These are phyloP conservation scores for Halcyon leucocephala DNA, from an alignment of 2,797 vertebrate species.

Conservation along the genomic window DNA sequence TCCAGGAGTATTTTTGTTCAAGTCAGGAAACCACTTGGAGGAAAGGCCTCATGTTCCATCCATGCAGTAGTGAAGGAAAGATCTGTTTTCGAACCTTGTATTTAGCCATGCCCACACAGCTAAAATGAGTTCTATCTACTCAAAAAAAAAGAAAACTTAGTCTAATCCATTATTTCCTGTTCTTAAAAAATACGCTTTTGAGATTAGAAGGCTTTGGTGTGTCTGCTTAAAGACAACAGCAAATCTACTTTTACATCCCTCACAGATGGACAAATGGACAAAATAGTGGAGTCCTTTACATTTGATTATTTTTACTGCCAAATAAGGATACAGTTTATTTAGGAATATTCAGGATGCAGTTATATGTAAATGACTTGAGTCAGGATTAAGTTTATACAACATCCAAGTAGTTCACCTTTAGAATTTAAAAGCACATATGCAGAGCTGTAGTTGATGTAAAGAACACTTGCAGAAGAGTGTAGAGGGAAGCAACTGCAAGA, in stretches of 20 bases:
- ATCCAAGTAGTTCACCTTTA: background rate
- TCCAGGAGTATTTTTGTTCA: background rate
- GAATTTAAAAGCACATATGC: background rate
- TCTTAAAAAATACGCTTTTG: background rate
- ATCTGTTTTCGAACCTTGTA: background rate
- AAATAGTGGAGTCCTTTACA: background rate
- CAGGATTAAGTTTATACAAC: background rate
- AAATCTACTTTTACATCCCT: background rate
- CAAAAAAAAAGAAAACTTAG: background rate
- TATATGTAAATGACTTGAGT: background rate
- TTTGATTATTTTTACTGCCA: background rate
- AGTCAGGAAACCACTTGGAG: background rate
- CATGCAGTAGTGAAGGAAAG: background rate
- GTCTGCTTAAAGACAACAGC: background rate
- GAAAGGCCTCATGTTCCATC: background rate
- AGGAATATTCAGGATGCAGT: background rate
- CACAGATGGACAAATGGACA: background rate
- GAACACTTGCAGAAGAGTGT: rapidly evolving
- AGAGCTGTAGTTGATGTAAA: background rate
- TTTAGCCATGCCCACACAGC: background rate
- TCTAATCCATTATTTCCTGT: background rate
- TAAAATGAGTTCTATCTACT: background rate
- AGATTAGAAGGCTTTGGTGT: background rate
- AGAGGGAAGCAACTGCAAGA: background rate
- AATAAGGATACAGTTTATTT: background rate